Base-by-base conservation (phyloP, 2,797 vertebrate genomes). In the Limosa lapponica region DNA sequence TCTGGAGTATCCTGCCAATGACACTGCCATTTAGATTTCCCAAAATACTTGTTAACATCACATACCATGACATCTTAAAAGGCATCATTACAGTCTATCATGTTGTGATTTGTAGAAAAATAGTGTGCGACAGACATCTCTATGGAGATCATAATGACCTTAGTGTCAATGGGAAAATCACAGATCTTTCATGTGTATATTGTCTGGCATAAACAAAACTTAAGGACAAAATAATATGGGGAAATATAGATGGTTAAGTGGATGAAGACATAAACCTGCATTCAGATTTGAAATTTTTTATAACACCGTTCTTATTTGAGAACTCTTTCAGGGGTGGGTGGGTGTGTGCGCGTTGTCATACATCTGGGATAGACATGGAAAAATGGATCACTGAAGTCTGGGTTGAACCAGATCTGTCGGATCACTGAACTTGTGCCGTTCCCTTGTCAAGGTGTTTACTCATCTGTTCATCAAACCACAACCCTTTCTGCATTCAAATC, bases 61-160 rank as follows among this genome's bases (percentile, higher is more conserved):
- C 79, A 95, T 95, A 93, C 72, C 65, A 84, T 97, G 96, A 97
- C 95, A 95, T 95, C 93, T 97, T 96, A 92, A 93, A 97, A 97
- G 93, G 80, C 80, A 91, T 90, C 95, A 92, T 93, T 98, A 92
- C 82, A 71, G 89, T 95, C 90, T 89, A 95, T 89, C 93, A 89
- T 93, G 32, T 96, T 95, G 82, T 67, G 82, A 96, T 96, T 95
- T 92, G 85, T 86, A 89, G 92, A 95, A 97, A 96, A 97, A 92
- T 83, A 90, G 73, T 65, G 71, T 75, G 64, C 94, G 66, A 93
- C 82, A 95, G 87, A 94, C 90, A 14, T 95, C 97, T 89, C 81
- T 92, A 71, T 82, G 52, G 89, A 95, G 67, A 91, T 71, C 85
- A 89, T 93, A 90, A 93, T 93, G 86, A 82, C 91, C 92, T 83